Evolutionary conservation across 2,797 vertebrate species (phyloP).

Genomic region (Cirrhinus molitorella): DNA sequence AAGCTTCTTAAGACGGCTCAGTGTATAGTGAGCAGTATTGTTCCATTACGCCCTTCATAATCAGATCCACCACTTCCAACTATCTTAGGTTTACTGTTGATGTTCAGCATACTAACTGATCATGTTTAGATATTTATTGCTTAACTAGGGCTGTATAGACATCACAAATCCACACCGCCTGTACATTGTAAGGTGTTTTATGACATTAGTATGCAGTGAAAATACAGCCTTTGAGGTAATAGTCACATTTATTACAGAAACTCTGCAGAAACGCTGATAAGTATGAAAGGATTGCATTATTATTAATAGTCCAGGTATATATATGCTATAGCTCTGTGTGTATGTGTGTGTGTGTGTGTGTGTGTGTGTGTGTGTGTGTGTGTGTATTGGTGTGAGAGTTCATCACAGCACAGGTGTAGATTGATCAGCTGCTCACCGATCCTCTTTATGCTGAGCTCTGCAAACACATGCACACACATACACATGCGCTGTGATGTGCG

Average conservation of each 20-base stretch:
- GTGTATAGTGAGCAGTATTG: conserved; percentile 83
- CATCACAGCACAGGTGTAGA: conserved; percentile 4
- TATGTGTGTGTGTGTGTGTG: neutral
- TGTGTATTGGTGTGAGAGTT: neutral
- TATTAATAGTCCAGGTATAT: neutral
- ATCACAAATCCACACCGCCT: neutral
- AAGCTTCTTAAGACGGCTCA: conserved; percentile 85
- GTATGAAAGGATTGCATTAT: neutral
- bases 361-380: neutral
- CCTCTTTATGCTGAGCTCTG: conserved; percentile 79
- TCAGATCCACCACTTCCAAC: conserved; percentile 1
- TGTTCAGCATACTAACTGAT: neutral
- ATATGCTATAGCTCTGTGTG: neutral
- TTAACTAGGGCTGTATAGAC: neutral
- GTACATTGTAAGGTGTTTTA: neutral
- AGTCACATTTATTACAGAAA: neutral
- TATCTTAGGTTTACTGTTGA: neutral
- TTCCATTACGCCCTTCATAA: conserved; percentile 31
- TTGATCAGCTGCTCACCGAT: conserved; percentile 72
- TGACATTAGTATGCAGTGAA: neutral
- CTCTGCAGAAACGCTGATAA: neutral
- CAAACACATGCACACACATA: conserved; percentile 57
- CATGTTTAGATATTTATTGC: neutral
- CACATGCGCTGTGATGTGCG: too few relatives aligned
- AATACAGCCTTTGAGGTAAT: neutral